Conservation (phyloP, 2,888 invertebrate genomes). For the Eupithecia pulchellata region DNA sequence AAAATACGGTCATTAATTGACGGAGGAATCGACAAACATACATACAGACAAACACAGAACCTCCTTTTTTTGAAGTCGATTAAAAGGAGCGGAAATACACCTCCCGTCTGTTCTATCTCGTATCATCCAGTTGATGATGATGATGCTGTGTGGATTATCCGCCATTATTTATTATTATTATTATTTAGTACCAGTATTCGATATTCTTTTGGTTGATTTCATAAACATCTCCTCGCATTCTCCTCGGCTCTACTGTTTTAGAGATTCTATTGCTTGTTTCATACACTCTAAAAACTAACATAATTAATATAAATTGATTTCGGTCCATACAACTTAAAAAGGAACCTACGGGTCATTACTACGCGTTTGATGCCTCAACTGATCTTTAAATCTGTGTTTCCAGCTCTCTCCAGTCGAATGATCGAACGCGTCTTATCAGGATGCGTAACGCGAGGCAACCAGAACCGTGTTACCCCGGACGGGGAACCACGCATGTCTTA, state of each 20-base stretch:
- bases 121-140: too few species aligned
- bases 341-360: not conserved
- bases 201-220: not conserved
- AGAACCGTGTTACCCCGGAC: slow-evolving; percentile 79
- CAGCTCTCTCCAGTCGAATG: slow-evolving; percentile 97
- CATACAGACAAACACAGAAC: too few species aligned
- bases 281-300: not conserved
- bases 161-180: too few species aligned
- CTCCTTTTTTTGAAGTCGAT: too few species aligned
- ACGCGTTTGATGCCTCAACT: not conserved
- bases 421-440: slow-evolving; percentile 99
- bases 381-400: slow-evolving; percentile 49
- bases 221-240: not conserved
- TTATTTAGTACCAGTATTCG: not conserved
- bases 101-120: too few species aligned
- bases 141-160: too few species aligned
- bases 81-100: too few species aligned
- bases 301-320: not conserved
- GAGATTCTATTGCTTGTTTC: not conserved
- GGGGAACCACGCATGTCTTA: slow-evolving; percentile 96
- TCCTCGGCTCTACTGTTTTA: not conserved
- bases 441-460: slow-evolving; percentile 94
- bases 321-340: not conserved
- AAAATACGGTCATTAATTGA: too few species aligned
- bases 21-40: too few species aligned